These are phyloP conservation scores for Drosophila erecta DNA, from an alignment of 1,140 invertebrate genomes.

Conservation along the genomic window DNA sequence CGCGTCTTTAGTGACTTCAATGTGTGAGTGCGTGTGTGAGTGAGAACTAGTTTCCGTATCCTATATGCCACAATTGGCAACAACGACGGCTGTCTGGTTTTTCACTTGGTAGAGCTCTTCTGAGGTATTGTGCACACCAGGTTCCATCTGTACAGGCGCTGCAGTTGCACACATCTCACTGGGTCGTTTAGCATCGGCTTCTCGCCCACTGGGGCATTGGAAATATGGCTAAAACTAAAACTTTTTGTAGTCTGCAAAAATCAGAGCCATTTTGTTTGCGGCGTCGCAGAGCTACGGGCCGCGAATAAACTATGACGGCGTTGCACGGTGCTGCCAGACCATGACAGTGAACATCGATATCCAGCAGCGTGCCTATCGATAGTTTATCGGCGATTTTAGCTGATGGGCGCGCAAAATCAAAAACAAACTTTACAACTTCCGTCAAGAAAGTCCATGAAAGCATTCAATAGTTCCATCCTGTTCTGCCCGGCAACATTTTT, in stretches of 20 bases:
- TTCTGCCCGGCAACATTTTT: no score
- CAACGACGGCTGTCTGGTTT: slow-evolving; percentile 15
- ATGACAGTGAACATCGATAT: neutral
- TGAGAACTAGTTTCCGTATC: slow-evolving; percentile 70
- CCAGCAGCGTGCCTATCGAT: neutral
- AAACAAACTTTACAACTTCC: neutral
- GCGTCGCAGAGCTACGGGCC: slow-evolving; percentile 22
- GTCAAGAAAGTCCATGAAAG: no score
- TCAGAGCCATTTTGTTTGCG: slow-evolving; percentile 76
- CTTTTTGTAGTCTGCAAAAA: slow-evolving; percentile 61
- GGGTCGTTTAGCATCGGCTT: slow-evolving; percentile 18
- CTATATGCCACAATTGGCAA: slow-evolving; percentile 51
- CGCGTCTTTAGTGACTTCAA: slow-evolving; percentile 9
- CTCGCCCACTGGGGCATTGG: neutral
- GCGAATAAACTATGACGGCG: slow-evolving; percentile 5
- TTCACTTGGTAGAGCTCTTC: slow-evolving; percentile 22
- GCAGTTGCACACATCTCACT: slow-evolving; percentile 18
- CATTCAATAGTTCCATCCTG: no score
- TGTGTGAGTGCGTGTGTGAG: slow-evolving; percentile 33
- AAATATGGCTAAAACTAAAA: slow-evolving; percentile 12
- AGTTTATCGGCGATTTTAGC: neutral
- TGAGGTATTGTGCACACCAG: neutral
- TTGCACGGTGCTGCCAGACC: neutral
- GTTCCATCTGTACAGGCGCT: slow-evolving; percentile 10
- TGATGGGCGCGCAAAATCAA: neutral